Conservation (phyloP, 2,113 vertebrate genomes). For the Crocuta crocuta region DNA sequence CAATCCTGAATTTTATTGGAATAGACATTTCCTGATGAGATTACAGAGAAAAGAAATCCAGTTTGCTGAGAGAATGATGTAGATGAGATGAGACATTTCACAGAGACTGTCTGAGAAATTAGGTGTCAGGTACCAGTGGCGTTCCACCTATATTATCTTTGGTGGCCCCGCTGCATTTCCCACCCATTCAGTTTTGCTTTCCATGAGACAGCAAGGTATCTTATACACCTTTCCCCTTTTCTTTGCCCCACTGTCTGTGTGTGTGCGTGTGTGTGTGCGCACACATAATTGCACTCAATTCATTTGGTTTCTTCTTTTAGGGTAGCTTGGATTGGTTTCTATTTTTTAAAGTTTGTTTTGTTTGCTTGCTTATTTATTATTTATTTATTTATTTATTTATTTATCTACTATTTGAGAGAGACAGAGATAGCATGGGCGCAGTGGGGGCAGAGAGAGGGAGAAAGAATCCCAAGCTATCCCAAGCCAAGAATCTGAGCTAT, state of each 20-base stretch:
- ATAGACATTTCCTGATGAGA: constrained; percentile 17
- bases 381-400: not conserved
- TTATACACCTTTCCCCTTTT: not conserved
- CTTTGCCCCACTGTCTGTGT: not conserved
- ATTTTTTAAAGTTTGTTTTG: not conserved
- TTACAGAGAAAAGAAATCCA: not conserved
- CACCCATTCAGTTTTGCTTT: not conserved
- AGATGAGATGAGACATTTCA: not conserved
- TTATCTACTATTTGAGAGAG: too few relatives aligned
- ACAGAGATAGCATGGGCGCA: too few relatives aligned
- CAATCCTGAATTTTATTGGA: not conserved
- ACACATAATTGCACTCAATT: not conserved
- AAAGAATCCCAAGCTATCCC: too few relatives aligned
- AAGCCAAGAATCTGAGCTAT: too few relatives aligned
- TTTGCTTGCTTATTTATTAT: too few relatives aligned
- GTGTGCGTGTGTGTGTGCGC: too few relatives aligned
- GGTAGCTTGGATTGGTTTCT: not conserved
- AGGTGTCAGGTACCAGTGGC: not conserved
- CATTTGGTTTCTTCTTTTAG: not conserved
- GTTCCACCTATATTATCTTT: not conserved
- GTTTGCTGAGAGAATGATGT: not conserved
- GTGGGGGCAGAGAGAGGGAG: too few relatives aligned
- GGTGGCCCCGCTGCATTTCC: not conserved
- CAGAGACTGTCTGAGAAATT: not conserved
- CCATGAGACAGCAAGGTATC: not conserved